A percentile compares a stretch with the other conserved stretches of the same genome.
phyloP scores from a whole-genome alignment of 2,113 vertebrate genomes.

The Thymallus thymallus region DNA sequence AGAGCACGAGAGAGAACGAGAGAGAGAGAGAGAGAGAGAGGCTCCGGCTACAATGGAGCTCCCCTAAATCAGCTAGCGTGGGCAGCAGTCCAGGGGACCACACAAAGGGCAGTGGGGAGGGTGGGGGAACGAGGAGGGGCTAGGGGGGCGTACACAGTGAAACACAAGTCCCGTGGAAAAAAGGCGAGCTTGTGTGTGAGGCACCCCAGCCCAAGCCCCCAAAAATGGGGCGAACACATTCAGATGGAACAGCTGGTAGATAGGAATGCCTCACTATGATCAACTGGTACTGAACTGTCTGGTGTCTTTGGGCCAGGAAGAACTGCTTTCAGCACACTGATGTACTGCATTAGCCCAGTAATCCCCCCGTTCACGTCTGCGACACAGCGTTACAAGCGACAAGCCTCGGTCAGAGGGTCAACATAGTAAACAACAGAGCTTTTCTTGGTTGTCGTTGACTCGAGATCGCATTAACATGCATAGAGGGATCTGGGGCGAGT shows the following conservation, averaged over 20 bases:
- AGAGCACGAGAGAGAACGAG: background rate
- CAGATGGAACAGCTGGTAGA: conserved; percentile 40
- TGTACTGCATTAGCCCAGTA: no score
- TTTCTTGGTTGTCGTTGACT: background rate
- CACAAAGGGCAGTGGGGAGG: conserved; percentile 2
- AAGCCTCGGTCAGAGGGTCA: background rate
- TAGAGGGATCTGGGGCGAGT: background rate
- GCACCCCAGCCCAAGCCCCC: background rate
- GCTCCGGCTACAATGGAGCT: background rate
- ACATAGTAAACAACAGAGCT: background rate
- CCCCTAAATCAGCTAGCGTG: background rate
- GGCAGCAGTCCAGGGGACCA: conserved; percentile 8
- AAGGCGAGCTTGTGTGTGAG: conserved; percentile 20
- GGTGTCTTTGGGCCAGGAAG: background rate
- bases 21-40: background rate
- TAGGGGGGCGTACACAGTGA: background rate
- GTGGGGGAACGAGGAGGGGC: background rate
- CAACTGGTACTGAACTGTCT: conserved; percentile 27
- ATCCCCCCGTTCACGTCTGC: no score
- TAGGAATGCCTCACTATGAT: conserved; percentile 32
- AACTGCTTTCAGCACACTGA: background rate
- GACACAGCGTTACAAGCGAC: background rate
- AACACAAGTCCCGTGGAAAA: conserved; percentile 41
- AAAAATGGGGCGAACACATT: background rate
- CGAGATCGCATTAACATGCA: background rate